A percentile compares a stretch with the other conserved stretches of the same genome.
These are phyloP conservation scores for Drosophila subsilvestris DNA, from an alignment of 2,888 invertebrate species.

Conservation along the genomic window DNA sequence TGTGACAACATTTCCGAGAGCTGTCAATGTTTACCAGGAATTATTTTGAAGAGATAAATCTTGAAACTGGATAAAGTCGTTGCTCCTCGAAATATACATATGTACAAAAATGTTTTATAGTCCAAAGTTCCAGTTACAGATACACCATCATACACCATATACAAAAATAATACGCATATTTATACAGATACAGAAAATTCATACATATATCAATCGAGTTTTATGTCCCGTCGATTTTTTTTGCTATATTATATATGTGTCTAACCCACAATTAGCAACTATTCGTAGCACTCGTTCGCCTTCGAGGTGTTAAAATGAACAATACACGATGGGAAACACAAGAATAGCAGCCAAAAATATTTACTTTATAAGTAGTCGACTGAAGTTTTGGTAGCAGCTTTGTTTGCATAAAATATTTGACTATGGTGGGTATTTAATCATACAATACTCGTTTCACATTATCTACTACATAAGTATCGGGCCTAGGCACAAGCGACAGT, in stretches of 20 bases:
- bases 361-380: conserved; percentile 23
- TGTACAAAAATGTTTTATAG: neutral
- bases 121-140: neutral
- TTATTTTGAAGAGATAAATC: neutral
- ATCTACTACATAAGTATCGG: neutral
- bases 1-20: conserved; percentile 17
- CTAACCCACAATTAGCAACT: conserved; percentile 60
- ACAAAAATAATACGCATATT: neutral
- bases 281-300: conserved; percentile 13
- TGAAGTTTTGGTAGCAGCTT: conserved; percentile 42
- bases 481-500: conserved; percentile 24
- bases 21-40: conserved; percentile 6
- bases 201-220: conserved; percentile 33
- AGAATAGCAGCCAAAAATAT: conserved; percentile 35
- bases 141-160: neutral
- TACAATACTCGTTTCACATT: neutral
- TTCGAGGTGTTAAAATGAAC: conserved; percentile 59
- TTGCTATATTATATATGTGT: conserved; percentile 21
- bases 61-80: neutral
- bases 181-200: conserved; percentile 8
- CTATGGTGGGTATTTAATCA: conserved; percentile 26
- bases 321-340: conserved; percentile 37
- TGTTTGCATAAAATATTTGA: conserved; percentile 55
- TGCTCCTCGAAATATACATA: neutral
- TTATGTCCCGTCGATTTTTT: conserved; percentile 12